Conservation (phyloP, 2,888 invertebrate genomes). For the Cybosia mesomella region DNA sequence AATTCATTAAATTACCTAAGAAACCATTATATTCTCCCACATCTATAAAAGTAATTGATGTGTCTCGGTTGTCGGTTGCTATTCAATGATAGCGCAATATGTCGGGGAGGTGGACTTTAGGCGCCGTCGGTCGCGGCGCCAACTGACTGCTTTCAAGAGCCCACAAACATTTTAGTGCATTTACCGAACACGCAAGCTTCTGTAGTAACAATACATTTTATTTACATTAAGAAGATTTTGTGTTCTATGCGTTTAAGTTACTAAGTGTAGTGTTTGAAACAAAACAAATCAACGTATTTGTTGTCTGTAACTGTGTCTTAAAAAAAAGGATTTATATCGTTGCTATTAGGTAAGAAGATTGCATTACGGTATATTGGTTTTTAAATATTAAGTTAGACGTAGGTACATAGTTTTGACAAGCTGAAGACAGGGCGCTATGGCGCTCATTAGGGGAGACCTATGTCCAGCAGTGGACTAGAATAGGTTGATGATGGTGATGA, state of each 20-base stretch:
- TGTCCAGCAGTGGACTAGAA: too few relatives aligned
- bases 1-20: neutral
- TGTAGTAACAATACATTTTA: conserved; percentile 23
- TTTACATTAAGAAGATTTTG: conserved; percentile 21
- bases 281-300: neutral
- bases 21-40: conserved; percentile 2
- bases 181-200: conserved; percentile 47
- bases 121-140: too few relatives aligned
- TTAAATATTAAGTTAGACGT: neutral
- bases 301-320: neutral
- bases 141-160: conserved; percentile 49
- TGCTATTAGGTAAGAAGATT: conserved; percentile 10
- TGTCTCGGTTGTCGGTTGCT: conserved; percentile 21
- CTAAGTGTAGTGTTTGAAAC: conserved; percentile 18
- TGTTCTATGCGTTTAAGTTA: conserved; percentile 18
- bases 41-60: conserved; percentile 8
- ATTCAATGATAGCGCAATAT: conserved; percentile 40
- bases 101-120: conserved; percentile 54
- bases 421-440: too few relatives aligned
- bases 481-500: too few relatives aligned
- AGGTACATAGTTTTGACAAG: too few relatives aligned
- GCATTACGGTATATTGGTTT: neutral
- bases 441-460: too few relatives aligned
- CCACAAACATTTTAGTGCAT: conserved; percentile 52
- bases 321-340: conserved; percentile 9